phyloP scores from a whole-genome alignment of 2,888 invertebrate genomes.

The Drosophila kambysellisi region DNA sequence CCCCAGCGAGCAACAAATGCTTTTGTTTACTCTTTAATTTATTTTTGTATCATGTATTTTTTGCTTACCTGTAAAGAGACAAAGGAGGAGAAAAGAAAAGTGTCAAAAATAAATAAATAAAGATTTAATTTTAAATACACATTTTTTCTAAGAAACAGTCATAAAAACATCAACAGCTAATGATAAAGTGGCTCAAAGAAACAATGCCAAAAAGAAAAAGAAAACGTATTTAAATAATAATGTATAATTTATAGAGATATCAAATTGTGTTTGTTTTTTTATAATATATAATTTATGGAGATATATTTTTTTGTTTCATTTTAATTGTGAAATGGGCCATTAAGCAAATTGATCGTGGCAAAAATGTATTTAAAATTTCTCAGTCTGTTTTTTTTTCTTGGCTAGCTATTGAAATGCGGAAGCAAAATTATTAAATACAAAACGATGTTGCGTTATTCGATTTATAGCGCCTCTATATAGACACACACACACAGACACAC shows the following conservation, averaged over 20 bases:
- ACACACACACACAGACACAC: slow-evolving; percentile 8
- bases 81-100: slow-evolving; percentile 21
- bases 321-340: slow-evolving; percentile 48
- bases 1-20: slow-evolving; percentile 5
- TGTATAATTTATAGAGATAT: slow-evolving; percentile 3
- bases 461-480: slow-evolving; percentile 17
- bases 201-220: not conserved
- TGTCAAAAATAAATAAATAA: slow-evolving; percentile 61
- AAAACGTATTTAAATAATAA: not conserved
- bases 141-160: slow-evolving; percentile 43
- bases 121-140: slow-evolving; percentile 7
- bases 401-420: slow-evolving; percentile 51
- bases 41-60: slow-evolving; percentile 4
- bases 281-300: slow-evolving; percentile 28
- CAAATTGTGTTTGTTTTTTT: not conserved
- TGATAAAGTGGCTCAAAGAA: slow-evolving; percentile 13
- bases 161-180: slow-evolving; percentile 61
- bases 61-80: slow-evolving; percentile 76
- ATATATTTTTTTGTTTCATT: slow-evolving; percentile 14
- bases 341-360: slow-evolving; percentile 53
- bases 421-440: slow-evolving; percentile 27
- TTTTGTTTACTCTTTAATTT: slow-evolving; percentile 25
- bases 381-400: slow-evolving; percentile 24
- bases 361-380: slow-evolving; percentile 10
- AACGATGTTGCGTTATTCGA: slow-evolving; percentile 26